Conservation (phyloP, 2,113 vertebrate genomes). For the Pedetes capensis region DNA sequence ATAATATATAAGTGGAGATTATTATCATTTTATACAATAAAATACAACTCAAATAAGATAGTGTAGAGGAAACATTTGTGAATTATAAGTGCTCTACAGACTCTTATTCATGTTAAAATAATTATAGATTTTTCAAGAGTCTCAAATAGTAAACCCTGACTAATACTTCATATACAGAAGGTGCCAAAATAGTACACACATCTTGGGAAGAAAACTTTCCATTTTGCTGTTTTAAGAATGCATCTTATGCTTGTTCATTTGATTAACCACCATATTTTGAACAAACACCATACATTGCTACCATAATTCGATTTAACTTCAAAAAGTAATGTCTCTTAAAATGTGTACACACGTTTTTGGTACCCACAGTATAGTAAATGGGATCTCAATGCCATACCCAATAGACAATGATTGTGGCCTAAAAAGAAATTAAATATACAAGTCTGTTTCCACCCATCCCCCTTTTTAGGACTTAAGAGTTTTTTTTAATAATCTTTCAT, state of each 20-base stretch:
- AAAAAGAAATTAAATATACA: conserved; percentile 33
- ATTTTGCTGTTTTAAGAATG: too few relatives aligned
- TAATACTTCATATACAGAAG: conserved; percentile 18
- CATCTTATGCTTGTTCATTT: too few relatives aligned
- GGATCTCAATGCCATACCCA: background rate
- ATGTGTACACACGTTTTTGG: too few relatives aligned
- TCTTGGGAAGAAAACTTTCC: too few relatives aligned
- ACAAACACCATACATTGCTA: too few relatives aligned
- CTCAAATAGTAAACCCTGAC: background rate
- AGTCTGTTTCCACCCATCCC: background rate
- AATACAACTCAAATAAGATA: conserved; percentile 4
- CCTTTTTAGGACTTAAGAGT: background rate
- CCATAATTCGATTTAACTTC: too few relatives aligned
- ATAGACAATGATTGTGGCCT: background rate
- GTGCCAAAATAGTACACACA: too few relatives aligned
- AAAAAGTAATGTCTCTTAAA: too few relatives aligned
- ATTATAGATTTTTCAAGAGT: conserved; percentile 20
- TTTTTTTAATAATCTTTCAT: conserved; percentile 5
- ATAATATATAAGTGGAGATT: background rate
- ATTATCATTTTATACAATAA: conserved; percentile 16
- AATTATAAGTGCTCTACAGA: conserved; percentile 30
- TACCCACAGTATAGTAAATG: conserved; percentile 27
- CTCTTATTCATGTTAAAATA: conserved; percentile 20
- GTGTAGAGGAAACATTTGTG: background rate
- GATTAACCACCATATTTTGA: too few relatives aligned